Evolutionary conservation across 2,888 invertebrate species (phyloP), one percentile per base, ranked within the genome.

Genomic region (Apodemia duryi): DNA sequence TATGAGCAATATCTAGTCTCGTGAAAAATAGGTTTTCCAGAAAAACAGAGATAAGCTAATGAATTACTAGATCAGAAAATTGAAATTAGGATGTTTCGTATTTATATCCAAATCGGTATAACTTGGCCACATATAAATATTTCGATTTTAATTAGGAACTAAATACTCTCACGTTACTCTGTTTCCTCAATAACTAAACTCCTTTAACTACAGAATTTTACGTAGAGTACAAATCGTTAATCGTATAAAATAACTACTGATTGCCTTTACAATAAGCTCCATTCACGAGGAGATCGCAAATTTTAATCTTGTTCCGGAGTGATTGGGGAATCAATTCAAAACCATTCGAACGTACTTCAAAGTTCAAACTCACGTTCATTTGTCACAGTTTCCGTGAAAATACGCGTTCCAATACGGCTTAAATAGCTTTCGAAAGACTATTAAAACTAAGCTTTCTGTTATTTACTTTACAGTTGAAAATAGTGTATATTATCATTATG

Each of bases 281-380:
- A 65, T 66, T 63, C 62, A 65, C 63, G 66, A 63, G 66, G 65
- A 71, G 70, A 70, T 68, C 67, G 64, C 65, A 70, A 73, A 73
- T 71, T 73, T 73, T 78, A 78, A 79, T 79, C 79, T 74, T 72
- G 72, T 78, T 76, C 73, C 74, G 71, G 66, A 70, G 65, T 72
- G 71, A 77, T 73, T 72, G 72, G 66, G 71, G 69, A 75, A 76
- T 77, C 77, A 75, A 78, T 79, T 80, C 75, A 73, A 73, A 78
- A 73, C 75, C 79, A 77, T 77, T 77, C 75, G 71, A 77, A 80
- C 82, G 81, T 77, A 73, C 74, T 80, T 78, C 81, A 80, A 81
- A 82, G 80, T 83, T 83, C 81, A 78, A 80, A 84, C 83, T 81
- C 82, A 82, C 82, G 79, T 81, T 82, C 83, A 85, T 86, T 86